phyloP scores from a whole-genome alignment of 2,113 vertebrate species.

The Dicrurus megarhynchus region DNA sequence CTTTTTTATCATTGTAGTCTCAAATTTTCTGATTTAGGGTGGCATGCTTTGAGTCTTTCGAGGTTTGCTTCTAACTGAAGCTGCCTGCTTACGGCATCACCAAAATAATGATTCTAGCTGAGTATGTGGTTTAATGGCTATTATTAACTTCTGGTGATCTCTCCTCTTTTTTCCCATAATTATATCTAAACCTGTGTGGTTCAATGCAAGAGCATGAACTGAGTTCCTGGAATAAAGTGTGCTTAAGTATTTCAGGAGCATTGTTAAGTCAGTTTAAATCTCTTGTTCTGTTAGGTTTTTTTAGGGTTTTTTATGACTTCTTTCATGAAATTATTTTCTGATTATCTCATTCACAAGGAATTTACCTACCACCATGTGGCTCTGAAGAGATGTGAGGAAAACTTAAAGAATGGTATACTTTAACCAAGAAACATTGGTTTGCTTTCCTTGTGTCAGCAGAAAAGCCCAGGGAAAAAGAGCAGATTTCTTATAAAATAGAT shows the following conservation, averaged over 20 bases:
- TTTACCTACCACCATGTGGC: not conserved
- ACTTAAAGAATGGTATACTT: not conserved
- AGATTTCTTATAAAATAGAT: not conserved
- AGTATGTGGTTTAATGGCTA: not conserved
- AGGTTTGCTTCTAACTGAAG: not conserved
- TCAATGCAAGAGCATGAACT: not conserved
- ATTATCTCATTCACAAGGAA: not conserved
- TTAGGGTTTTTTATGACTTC: not conserved
- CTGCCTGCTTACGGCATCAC: not conserved
- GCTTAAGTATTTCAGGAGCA: not conserved
- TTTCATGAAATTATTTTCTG: not conserved
- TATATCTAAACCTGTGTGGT: not conserved
- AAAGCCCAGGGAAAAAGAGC: not conserved
- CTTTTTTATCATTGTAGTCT: not conserved
- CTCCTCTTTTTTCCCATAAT: not conserved
- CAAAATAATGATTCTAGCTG: not conserved
- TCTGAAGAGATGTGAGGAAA: not conserved
- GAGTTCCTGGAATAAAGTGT: not conserved
- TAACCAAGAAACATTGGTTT: not conserved
- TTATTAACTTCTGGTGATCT: not conserved
- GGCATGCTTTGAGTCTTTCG: not conserved
- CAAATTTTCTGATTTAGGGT: not conserved
- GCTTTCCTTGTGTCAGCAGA: not conserved
- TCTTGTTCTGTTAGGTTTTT: not conserved
- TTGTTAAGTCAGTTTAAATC: not conserved